These are phyloP conservation scores for Hyla sarda DNA, from an alignment of 2,113 vertebrate genomes.

Conservation along the genomic window DNA sequence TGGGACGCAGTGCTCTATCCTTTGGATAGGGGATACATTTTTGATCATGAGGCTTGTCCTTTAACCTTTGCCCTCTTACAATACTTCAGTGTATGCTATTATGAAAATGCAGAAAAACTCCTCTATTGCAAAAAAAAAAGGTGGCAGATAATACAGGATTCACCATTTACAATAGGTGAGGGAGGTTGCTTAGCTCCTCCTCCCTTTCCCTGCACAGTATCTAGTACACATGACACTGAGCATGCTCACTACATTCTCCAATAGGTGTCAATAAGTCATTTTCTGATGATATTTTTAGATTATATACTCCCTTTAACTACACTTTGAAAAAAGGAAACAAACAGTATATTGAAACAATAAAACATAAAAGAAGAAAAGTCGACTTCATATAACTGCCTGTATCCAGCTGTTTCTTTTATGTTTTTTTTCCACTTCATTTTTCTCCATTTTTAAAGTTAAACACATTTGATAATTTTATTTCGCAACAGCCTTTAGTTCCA, in stretches of 20 bases:
- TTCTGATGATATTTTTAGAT: not conserved
- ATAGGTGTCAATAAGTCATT: not conserved
- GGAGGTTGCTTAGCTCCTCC: no score
- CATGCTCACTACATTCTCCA: not conserved
- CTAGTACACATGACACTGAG: not conserved
- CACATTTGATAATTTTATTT: not conserved
- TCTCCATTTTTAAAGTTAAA: not conserved
- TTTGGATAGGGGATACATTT: no score
- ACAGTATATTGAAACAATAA: not conserved
- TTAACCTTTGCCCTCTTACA: no score
- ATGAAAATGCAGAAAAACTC: no score
- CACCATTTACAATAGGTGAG: no score
- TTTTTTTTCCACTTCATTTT: not conserved
- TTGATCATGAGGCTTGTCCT: no score
- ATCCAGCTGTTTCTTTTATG: slow-evolving; percentile 18
- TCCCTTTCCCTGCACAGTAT: no score
- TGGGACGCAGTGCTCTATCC: no score
- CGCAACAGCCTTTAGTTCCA: slow-evolving; percentile 10
- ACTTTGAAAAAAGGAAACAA: not conserved
- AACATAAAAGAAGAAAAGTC: not conserved
- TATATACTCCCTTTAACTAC: no score
- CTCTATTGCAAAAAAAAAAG: no score
- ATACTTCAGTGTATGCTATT: no score
- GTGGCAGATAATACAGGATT: no score
- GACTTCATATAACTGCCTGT: not conserved